phyloP scores from a whole-genome alignment of 2,888 invertebrate genomes.

The Dryobotodes eremita region DNA sequence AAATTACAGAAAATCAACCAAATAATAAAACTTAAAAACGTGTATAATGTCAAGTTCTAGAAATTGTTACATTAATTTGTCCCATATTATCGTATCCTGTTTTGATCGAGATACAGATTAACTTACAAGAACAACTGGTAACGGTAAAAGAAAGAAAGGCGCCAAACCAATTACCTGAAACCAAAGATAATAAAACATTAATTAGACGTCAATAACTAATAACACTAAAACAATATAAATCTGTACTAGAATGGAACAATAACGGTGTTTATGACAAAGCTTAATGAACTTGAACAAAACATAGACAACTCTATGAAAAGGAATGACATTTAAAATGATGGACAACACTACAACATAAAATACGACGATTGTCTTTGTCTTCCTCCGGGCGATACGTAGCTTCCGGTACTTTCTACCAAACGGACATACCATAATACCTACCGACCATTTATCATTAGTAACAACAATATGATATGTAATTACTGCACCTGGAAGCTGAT shows the following conservation, averaged over 20 bases:
- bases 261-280: slow-evolving; percentile 3
- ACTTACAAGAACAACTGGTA: slow-evolving; percentile 23
- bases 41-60: not conserved
- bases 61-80: not conserved
- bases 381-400: slow-evolving; percentile 64
- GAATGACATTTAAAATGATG: slow-evolving; percentile 47
- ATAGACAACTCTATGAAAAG: slow-evolving; percentile 11
- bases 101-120: not conserved
- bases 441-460: slow-evolving; percentile 61
- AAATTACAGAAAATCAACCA: not conserved
- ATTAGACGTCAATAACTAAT: not conserved
- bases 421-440: slow-evolving; percentile 65
- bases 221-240: not conserved
- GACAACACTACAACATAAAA: slow-evolving; percentile 56
- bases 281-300: slow-evolving; percentile 14
- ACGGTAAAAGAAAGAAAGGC: not conserved
- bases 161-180: slow-evolving; percentile 66
- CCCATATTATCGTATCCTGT: not conserved
- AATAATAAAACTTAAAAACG: not conserved
- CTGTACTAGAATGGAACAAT: not conserved
- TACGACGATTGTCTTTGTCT: slow-evolving; percentile 67
- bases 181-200: slow-evolving; percentile 45
- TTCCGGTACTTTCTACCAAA: slow-evolving; percentile 74
- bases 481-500: slow-evolving; percentile 58
- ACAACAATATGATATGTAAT: slow-evolving; percentile 63